Evolutionary conservation across 2,113 vertebrate species (phyloP), one percentile per base, ranked within the genome.

Genomic region (Alexandromys fortis): DNA sequence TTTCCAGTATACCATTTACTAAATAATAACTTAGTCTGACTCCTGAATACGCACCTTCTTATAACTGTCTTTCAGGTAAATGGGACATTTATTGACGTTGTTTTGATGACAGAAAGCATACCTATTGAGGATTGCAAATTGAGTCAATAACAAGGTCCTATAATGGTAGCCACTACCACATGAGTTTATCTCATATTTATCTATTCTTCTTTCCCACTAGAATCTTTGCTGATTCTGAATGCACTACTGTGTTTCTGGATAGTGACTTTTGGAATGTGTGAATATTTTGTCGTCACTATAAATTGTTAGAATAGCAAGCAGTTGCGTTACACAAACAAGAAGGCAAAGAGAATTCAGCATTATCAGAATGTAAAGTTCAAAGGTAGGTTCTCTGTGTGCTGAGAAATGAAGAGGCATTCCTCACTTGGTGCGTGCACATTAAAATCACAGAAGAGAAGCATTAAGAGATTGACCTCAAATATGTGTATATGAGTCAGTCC

Each of bases 181-280:
- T 58, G 55, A 91, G 52, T 75, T 63, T 67, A 67, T 47, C 26
- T 33, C 17, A 28, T 61, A 35, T 92, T 26, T 67, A 16, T 38
- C n/a, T 42, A 21, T 3, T 21, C 7, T 11, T 45, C 13, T 76
- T 12, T 38, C 79, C 3, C 16, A 47, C 3, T 78, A 21, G 24
- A 83, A 26, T 1, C 16, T 33, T 58, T 72, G 28, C 35, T 88
- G 6, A 2, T 30, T 79, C 8, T 22, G 47, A 65, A 81, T 73
- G 7, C 1, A 72, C 14, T 47, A 67, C 22, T 30, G 2, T 30
- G 7, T 0, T 0, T 22, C 12, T 4, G n/a, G 9, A 28, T 63
- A 90, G 11, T 70, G 5, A 90, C 13, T 3, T 89, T 85, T 76
- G 24, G 2, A 70, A 10, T 55, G 2, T 72, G 49, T 19, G 7